These are phyloP conservation scores for Dermatophagoides farinae DNA, from an alignment of 1,140 invertebrate species.

Conservation along the genomic window DNA sequence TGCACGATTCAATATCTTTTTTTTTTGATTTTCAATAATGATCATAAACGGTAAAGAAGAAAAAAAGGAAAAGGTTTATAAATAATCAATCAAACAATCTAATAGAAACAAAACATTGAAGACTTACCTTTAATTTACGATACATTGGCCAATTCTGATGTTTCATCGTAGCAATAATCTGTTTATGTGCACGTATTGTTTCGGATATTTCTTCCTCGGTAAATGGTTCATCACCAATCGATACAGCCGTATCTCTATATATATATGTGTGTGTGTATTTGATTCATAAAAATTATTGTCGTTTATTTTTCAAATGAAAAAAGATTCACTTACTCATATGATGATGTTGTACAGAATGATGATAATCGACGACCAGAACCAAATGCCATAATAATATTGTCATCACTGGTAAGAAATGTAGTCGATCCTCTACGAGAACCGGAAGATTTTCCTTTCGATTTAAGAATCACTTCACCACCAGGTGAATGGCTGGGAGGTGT, in stretches of 20 bases:
- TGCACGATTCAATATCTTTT: slow-evolving; percentile 39
- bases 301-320: neutral
- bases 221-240: slow-evolving; percentile 18
- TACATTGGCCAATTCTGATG: slow-evolving; percentile 15
- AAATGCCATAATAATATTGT: slow-evolving; percentile 8
- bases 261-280: too few species aligned
- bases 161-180: slow-evolving; percentile 34
- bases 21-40: neutral
- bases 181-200: slow-evolving; percentile 75
- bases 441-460: neutral
- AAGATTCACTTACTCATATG: slow-evolving; percentile 15
- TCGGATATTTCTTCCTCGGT: slow-evolving; percentile 54
- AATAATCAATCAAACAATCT: neutral
- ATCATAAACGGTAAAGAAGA: neutral
- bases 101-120: slow-evolving; percentile 3
- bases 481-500: neutral
- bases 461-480: slow-evolving; percentile 1
- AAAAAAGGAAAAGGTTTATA: neutral
- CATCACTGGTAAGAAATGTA: slow-evolving; percentile 8
- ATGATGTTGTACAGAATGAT: slow-evolving; percentile 11
- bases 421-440: slow-evolving; percentile 3
- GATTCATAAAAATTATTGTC: neutral
- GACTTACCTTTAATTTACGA: slow-evolving; percentile 13
- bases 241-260: slow-evolving; percentile 15
- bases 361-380: slow-evolving; percentile 8